A percentile compares a stretch with the other conserved stretches of the same genome.
Conservation (phyloP, 2,113 vertebrate genomes). For the Siniperca knerii region DNA sequence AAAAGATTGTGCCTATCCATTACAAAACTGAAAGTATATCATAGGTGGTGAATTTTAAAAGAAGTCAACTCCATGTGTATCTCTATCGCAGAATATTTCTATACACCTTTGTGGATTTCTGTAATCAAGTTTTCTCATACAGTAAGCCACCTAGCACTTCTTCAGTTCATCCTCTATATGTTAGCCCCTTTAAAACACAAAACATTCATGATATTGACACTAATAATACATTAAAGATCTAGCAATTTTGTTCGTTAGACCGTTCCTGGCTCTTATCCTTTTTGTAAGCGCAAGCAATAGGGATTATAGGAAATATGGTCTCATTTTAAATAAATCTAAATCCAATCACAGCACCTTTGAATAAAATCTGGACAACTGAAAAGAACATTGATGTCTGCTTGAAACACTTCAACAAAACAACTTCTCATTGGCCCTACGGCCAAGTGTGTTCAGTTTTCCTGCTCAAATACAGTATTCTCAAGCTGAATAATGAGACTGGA, state of each 20-base stretch:
- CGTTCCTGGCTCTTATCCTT: neutral
- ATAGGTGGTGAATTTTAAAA: neutral
- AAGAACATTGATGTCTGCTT: neutral
- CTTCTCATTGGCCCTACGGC: neutral
- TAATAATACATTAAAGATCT: neutral
- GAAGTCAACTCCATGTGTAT: neutral
- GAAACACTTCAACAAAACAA: neutral
- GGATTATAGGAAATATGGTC: neutral
- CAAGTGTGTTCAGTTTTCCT: neutral
- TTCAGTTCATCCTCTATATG: neutral
- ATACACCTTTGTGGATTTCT: neutral
- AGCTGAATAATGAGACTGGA: neutral
- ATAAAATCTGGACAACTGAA: neutral
- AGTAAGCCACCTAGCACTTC: neutral
- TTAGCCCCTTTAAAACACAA: neutral
- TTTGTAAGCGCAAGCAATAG: neutral
- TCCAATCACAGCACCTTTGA: neutral
- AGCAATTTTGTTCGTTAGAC: neutral
- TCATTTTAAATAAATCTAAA: neutral
- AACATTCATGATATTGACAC: neutral
- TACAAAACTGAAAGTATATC: neutral
- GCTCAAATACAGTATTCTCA: constrained; percentile 1
- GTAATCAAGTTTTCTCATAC: neutral
- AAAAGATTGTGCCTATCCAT: neutral
- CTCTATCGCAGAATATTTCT: neutral